Percentiles rank a stretch among this genome's conserved stretches.
These are phyloP conservation scores for Linnaemya vulpina DNA, from an alignment of 2,888 invertebrate species.

Conservation along the genomic window DNA sequence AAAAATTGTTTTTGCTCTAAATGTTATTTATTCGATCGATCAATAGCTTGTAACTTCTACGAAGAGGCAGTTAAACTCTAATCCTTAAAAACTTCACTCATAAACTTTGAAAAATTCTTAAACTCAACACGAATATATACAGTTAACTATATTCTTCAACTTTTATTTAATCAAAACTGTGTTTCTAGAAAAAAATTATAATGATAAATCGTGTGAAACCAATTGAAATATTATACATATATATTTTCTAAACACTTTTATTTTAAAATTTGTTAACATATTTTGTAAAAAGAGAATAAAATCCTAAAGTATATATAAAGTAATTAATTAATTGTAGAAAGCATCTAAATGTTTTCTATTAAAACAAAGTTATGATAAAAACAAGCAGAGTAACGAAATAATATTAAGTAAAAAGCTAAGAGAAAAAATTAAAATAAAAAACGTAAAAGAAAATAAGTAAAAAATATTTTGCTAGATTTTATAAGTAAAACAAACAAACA, in stretches of 20 bases:
- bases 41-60: too few species aligned
- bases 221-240: background rate
- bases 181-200: background rate
- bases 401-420: constrained; percentile 56
- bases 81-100: background rate
- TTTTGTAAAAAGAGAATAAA: constrained; percentile 42
- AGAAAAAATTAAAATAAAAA: constrained; percentile 34
- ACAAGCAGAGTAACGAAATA: constrained; percentile 57
- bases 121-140: constrained; percentile 8
- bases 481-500: constrained; percentile 56
- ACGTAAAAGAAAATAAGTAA: constrained; percentile 49
- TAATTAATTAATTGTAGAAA: constrained; percentile 55
- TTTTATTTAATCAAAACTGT: constrained; percentile 10
- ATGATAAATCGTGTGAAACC: too few species aligned
- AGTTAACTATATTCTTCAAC: background rate
- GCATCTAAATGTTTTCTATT: constrained; percentile 61
- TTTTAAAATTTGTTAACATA: constrained; percentile 42
- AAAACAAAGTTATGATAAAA: constrained; percentile 52
- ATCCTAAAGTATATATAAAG: constrained; percentile 48
- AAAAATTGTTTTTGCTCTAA: too few species aligned
- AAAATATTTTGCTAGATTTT: constrained; percentile 68
- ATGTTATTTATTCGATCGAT: too few species aligned
- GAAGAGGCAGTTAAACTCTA: too few species aligned
- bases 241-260: constrained; percentile 21
- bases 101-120: background rate